Conservation (phyloP, 2,797 vertebrate species). For the Tarsius wallacei region DNA sequence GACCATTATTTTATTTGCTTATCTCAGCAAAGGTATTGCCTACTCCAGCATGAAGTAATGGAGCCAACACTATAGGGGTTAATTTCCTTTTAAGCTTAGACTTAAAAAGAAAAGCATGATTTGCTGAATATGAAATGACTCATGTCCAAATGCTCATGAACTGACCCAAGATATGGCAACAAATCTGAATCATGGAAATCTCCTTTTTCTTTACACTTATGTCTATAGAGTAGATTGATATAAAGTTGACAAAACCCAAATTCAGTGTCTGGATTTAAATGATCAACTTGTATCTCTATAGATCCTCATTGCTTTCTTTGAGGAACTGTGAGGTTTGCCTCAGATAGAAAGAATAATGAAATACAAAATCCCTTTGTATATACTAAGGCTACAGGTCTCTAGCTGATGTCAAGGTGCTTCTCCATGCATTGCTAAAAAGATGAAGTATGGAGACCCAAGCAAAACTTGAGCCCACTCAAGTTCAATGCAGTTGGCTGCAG, state of each 20-base stretch:
- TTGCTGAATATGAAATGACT: background rate
- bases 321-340: background rate
- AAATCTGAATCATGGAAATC: background rate
- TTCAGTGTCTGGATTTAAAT: background rate
- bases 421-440: background rate
- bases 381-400: background rate
- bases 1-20: background rate
- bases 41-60: background rate
- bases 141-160: background rate
- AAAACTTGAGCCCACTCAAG: fast-evolving
- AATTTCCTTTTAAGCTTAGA: background rate
- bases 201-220: background rate
- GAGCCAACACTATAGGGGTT: background rate
- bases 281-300: background rate
- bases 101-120: background rate
- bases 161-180: background rate
- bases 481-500: background rate
- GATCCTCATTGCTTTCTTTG: background rate
- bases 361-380: background rate
- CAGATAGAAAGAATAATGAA: background rate
- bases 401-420: fast-evolving
- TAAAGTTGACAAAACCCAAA: background rate
- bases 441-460: fast-evolving
- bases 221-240: background rate
- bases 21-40: background rate